A percentile compares a stretch with the other conserved stretches of the same genome.
These are phyloP conservation scores for Hystrix brachyura DNA, from an alignment of 2,113 vertebrate species.

Conservation along the genomic window DNA sequence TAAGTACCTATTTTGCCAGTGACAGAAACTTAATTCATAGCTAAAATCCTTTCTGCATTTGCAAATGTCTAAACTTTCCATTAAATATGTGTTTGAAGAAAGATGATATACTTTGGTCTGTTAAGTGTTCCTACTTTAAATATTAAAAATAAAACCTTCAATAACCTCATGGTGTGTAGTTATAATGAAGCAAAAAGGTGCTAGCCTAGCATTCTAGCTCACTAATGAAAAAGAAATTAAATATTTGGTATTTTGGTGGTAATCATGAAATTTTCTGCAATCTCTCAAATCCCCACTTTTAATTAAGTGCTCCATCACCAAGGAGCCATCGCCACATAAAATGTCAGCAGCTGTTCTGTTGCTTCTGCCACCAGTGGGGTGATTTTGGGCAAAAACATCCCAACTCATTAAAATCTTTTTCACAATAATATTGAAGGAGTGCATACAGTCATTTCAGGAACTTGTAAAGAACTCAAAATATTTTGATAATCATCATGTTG, in stretches of 20 bases:
- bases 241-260: constrained; percentile 64
- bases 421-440: constrained; percentile 36
- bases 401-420: constrained; percentile 50
- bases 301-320: constrained; percentile 61
- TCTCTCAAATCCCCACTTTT: constrained; percentile 66
- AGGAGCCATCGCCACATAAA: constrained; percentile 67
- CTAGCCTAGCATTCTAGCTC: constrained; percentile 33
- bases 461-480: constrained; percentile 10
- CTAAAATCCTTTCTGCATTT: constrained; percentile 51
- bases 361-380: constrained; percentile 45
- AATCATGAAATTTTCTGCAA: constrained; percentile 66
- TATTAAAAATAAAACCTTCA: not conserved
- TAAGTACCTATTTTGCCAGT: not conserved
- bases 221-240: constrained; percentile 59
- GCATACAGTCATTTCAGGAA: not conserved
- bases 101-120: not conserved
- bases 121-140: not conserved
- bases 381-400: constrained; percentile 73
- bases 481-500: constrained; percentile 45
- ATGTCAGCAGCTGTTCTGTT: constrained; percentile 76
- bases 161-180: not conserved
- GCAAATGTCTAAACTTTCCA: constrained; percentile 10
- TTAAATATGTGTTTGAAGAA: constrained; percentile 64
- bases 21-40: constrained; percentile 11
- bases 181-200: constrained; percentile 57